Evolutionary conservation across 2,797 vertebrate genomes (phyloP).

Genomic region (Sebastes flavidus): DNA sequence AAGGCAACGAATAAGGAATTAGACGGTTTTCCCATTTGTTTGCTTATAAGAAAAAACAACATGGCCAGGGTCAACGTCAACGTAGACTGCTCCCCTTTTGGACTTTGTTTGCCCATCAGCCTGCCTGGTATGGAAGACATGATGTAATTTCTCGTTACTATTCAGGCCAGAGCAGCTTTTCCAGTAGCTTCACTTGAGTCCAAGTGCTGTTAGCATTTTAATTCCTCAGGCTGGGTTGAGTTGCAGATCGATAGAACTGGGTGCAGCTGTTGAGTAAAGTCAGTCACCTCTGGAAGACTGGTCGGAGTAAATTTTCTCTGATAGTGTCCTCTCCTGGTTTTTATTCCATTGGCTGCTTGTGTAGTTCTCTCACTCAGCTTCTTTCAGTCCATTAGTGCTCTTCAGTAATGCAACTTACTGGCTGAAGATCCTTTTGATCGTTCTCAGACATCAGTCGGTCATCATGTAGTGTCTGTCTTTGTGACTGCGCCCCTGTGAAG

Average conservation of each 20-base stretch:
- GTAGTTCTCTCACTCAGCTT: not conserved
- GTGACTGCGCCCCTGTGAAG: not conserved
- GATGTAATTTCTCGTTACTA: conserved; percentile 5
- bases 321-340: not conserved
- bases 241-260: not conserved
- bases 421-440: not conserved
- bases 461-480: not conserved
- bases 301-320: not conserved
- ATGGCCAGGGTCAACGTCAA: conserved; percentile 74
- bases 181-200: conserved; percentile 24
- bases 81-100: conserved; percentile 73
- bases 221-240: not conserved
- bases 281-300: not conserved
- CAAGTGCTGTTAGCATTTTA: conserved; percentile 11
- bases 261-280: not conserved
- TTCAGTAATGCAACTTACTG: not conserved
- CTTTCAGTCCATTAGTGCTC: not conserved
- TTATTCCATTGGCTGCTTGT: conserved; percentile 12
- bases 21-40: conserved; percentile 75
- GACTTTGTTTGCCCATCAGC: conserved; percentile 65
- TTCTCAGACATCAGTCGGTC: not conserved
- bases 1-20: conserved; percentile 68
- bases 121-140: conserved; percentile 75
- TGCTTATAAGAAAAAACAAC: conserved; percentile 77
- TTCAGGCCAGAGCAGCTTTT: conserved; percentile 19